Percentiles rank a stretch among this genome's conserved stretches.
phyloP scores from a whole-genome alignment of 1,140 invertebrate genomes.

The Drosophila chauvacae region DNA sequence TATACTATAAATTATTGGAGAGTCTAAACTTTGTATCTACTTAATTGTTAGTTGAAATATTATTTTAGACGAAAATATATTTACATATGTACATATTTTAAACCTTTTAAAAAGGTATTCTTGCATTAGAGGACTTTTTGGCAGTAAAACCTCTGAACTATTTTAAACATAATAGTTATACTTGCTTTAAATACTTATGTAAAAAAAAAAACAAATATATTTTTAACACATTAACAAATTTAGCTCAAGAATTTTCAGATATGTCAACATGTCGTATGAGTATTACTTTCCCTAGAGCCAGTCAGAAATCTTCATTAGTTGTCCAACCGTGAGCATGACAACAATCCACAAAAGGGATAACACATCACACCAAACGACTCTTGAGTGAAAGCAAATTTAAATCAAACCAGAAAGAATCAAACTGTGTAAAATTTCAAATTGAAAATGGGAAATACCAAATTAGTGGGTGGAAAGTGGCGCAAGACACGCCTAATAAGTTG shows the following conservation, averaged over 20 bases:
- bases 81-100: no score
- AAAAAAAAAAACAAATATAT: neutral
- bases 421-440: constrained; percentile 1
- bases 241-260: neutral
- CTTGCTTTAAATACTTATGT: neutral
- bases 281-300: neutral
- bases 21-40: neutral
- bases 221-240: neutral
- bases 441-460: constrained; percentile 11
- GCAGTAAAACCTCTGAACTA: neutral
- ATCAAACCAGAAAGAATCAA: constrained; percentile 48
- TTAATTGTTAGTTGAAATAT: neutral
- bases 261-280: neutral
- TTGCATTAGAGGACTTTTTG: neutral
- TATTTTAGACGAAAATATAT: no score
- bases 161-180: neutral
- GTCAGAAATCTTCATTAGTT: constrained; percentile 16
- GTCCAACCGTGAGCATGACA: constrained; percentile 34
- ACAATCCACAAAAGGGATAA: constrained; percentile 46
- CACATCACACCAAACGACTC: constrained; percentile 7
- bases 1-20: neutral
- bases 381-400: constrained; percentile 31
- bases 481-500: constrained; percentile 61
- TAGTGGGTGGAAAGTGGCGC: constrained; percentile 8
- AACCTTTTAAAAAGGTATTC: no score